Conservation (phyloP, 2,797 vertebrate species). For the Iguana delicatissima region DNA sequence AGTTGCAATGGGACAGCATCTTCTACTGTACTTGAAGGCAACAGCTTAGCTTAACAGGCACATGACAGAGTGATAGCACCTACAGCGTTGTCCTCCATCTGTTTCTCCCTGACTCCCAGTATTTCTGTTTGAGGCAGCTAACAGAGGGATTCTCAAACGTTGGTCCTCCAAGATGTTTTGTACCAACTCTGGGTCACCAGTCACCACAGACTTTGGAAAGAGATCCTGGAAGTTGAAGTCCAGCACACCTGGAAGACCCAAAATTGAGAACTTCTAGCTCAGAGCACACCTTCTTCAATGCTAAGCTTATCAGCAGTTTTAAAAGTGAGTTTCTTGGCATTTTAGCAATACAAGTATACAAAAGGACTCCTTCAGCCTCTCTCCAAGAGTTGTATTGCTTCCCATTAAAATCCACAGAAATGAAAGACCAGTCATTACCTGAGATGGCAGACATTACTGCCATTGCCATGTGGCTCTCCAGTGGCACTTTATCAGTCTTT, state of each 20-base stretch:
- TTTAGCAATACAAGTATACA: neutral
- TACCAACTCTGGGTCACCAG: too few species aligned
- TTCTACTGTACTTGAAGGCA: too few species aligned
- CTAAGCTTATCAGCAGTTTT: neutral
- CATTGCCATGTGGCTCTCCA: slow-evolving; percentile 5
- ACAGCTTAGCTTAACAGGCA: too few species aligned
- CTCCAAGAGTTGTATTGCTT: neutral
- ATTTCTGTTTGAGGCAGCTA: neutral
- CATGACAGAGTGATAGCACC: neutral
- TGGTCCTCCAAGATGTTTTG: too few species aligned
- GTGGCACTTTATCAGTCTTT: slow-evolving; percentile 19
- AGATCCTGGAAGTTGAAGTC: too few species aligned
- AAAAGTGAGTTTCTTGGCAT: neutral
- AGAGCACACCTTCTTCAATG: neutral
- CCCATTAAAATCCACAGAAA: slow-evolving; percentile 23
- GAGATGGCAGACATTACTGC: neutral
- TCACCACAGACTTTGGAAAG: too few species aligned
- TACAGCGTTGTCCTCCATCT: neutral
- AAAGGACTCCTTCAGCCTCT: neutral
- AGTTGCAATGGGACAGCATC: too few species aligned
- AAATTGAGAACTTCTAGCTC: too few species aligned
- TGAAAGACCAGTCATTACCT: slow-evolving; percentile 4
- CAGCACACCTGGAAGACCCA: too few species aligned
- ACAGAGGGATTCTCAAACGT: too few species aligned
- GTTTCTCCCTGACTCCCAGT: neutral